A percentile compares a stretch with the other conserved stretches of the same genome.
Evolutionary conservation across 2,888 invertebrate genomes (phyloP).

Genomic region (Papilio elwesi): DNA sequence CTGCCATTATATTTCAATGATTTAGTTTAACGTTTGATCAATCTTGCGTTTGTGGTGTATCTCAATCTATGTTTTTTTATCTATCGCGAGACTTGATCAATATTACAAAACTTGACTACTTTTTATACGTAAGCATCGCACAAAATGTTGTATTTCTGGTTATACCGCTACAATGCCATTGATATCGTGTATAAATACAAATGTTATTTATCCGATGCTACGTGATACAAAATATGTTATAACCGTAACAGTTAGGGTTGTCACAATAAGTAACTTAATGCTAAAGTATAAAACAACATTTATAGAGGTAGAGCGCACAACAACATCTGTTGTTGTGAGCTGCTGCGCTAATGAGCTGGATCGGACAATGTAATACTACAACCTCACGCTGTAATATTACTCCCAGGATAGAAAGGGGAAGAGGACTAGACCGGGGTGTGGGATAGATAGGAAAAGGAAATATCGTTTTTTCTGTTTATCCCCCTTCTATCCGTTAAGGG

Average conservation of each 20-base stretch:
- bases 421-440: too few species aligned
- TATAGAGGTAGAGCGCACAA: neutral
- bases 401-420: too few species aligned
- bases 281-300: neutral
- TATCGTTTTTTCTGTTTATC: too few species aligned
- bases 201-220: slow-evolving; percentile 29
- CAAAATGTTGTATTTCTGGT: slow-evolving; percentile 23
- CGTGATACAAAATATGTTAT: slow-evolving; percentile 11
- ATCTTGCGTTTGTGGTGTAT: too few species aligned
- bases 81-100: neutral
- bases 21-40: too few species aligned
- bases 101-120: neutral
- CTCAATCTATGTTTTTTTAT: too few species aligned
- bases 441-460: too few species aligned
- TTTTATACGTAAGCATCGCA: neutral
- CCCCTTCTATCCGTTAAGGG: too few species aligned
- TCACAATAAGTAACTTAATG: neutral
- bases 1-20: too few species aligned
- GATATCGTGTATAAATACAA: slow-evolving; percentile 17
- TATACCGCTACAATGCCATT: slow-evolving; percentile 28
- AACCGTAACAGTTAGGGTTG: slow-evolving; percentile 5
- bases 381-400: too few species aligned
- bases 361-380: too few species aligned
- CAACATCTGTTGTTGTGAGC: neutral
- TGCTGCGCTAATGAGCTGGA: too few species aligned